These are phyloP conservation scores for Porites lobata DNA, from an alignment of 92 coral and sea anemone species.

Conservation along the genomic window DNA sequence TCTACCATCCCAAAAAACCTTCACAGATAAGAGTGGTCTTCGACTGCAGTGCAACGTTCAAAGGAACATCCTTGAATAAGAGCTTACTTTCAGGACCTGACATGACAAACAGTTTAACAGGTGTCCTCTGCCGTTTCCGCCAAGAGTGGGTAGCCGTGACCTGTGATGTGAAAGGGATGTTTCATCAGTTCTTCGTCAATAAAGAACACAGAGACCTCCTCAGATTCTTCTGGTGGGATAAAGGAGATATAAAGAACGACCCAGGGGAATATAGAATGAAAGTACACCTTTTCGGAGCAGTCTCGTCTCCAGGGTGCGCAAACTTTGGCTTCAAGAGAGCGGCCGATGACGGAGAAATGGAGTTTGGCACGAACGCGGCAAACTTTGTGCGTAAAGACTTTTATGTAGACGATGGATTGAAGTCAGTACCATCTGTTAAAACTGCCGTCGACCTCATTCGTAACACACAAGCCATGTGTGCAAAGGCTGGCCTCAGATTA, in stretches of 20 bases:
- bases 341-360: slow-evolving; percentile 65
- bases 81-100: too few relatives aligned
- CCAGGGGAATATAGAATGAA: slow-evolving; percentile 76
- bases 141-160: too few relatives aligned
- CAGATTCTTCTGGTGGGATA: slow-evolving; percentile 68
- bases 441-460: slow-evolving; percentile 50
- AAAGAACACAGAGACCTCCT: slow-evolving; percentile 64
- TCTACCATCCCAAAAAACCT: slow-evolving; percentile 46
- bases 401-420: slow-evolving; percentile 71
- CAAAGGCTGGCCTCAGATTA: slow-evolving; percentile 68
- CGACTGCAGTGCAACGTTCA: too few relatives aligned
- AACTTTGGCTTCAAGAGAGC: slow-evolving; percentile 69
- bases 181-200: slow-evolving; percentile 56
- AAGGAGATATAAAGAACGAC: slow-evolving; percentile 46
- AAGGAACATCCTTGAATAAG: too few relatives aligned
- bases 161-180: too few relatives aligned
- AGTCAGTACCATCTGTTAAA: slow-evolving; percentile 36
- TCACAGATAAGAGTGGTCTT: background rate
- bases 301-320: slow-evolving; percentile 75
- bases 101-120: too few relatives aligned
- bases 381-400: slow-evolving; percentile 44
- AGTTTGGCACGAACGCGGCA: slow-evolving; percentile 55
- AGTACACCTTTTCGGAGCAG: slow-evolving; percentile 79
- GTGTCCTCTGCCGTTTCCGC: too few relatives aligned
- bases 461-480: slow-evolving; percentile 65